Conservation (phyloP, 2,888 invertebrate species). For the Ethmia dodecea region DNA sequence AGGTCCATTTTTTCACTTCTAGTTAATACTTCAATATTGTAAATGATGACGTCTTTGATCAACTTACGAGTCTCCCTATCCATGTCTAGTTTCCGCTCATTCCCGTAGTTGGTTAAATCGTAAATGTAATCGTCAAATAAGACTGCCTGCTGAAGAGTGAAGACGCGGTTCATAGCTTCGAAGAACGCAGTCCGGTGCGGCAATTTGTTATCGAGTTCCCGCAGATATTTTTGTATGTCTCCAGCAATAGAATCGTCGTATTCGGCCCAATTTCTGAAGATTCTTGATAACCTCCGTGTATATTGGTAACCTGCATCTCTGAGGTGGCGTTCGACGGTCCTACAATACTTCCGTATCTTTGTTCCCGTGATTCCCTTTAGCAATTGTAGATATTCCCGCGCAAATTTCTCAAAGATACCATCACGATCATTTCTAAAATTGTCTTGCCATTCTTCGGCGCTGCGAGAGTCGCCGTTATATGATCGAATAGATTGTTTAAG, state of each 20-base stretch:
- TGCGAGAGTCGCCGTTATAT: no score
- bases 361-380: no score
- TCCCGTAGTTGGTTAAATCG: slow-evolving; percentile 25
- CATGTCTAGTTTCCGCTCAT: slow-evolving; percentile 23
- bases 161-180: slow-evolving; percentile 36
- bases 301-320: slow-evolving; percentile 24
- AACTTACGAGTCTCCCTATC: slow-evolving; percentile 25
- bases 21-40: slow-evolving; percentile 20
- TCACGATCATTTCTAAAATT: no score
- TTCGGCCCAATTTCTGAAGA: slow-evolving; percentile 28
- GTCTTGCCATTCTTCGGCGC: no score
- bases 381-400: no score
- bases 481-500: no score
- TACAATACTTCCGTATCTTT: slow-evolving; percentile 32
- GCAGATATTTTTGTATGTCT: no score
- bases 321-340: slow-evolving; percentile 28
- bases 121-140: slow-evolving; percentile 42
- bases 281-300: slow-evolving; percentile 29
- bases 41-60: slow-evolving; percentile 26
- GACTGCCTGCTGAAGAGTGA: slow-evolving; percentile 32
- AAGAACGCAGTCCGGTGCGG: slow-evolving; percentile 32
- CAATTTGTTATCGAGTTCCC: slow-evolving; percentile 23
- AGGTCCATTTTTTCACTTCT: neutral
- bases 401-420: no score
- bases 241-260: no score